Conservation (phyloP, 2,113 vertebrate species). For the Phrynocephalus versicolor region DNA sequence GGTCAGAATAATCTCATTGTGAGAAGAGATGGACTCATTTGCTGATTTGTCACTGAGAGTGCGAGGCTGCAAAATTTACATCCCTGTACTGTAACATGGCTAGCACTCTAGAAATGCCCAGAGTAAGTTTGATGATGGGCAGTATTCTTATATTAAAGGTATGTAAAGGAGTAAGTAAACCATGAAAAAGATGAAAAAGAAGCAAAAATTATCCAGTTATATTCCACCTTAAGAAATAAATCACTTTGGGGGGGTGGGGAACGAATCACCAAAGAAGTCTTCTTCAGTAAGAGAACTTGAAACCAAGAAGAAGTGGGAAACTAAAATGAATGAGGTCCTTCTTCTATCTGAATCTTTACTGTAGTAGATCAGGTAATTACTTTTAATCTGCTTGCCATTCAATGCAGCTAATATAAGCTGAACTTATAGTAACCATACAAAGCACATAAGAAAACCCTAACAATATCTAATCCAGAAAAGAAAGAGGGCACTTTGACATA, state of each 20-base stretch:
- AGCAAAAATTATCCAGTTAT: not conserved
- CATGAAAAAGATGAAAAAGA: not conserved
- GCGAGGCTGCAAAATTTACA: not conserved
- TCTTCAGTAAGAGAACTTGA: not conserved
- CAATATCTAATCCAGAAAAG: conserved; percentile 60
- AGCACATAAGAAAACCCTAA: conserved; percentile 10
- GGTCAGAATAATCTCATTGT: too few relatives aligned
- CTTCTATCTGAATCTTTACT: not conserved
- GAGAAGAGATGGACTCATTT: not conserved
- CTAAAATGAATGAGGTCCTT: conserved; percentile 17
- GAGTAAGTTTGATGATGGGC: not conserved
- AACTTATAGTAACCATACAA: conserved; percentile 42
- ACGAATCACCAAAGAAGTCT: conserved; percentile 15
- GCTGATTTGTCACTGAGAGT: not conserved
- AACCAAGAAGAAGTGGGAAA: conserved; percentile 18
- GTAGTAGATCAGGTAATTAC: not conserved
- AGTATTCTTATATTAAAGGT: not conserved
- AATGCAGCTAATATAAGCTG: conserved; percentile 29
- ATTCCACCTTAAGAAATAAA: not conserved
- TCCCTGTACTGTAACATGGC: not conserved
- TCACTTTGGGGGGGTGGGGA: conserved; percentile 1
- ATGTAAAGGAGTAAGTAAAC: not conserved
- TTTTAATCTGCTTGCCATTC: conserved; percentile 39
- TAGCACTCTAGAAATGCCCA: not conserved
- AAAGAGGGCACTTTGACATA: conserved; percentile 66